phyloP scores from a whole-genome alignment of 2,888 invertebrate genomes.

The Timema podura region DNA sequence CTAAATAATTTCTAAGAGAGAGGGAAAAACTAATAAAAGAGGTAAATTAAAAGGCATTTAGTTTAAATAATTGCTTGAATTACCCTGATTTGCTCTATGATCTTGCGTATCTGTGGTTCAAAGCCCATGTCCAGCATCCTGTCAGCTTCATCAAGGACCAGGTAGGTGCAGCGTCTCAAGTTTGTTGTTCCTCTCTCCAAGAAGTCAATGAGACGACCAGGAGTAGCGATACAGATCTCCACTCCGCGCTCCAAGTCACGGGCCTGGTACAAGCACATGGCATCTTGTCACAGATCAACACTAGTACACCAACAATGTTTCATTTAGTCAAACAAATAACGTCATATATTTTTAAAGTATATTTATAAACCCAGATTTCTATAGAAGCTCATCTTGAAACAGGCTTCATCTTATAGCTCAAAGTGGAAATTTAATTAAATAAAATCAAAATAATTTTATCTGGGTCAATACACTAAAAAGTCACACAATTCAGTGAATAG shows the following conservation, averaged over 20 bases:
- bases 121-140: conserved; percentile 98
- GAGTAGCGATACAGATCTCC: conserved; percentile 93
- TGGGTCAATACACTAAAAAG: too few species aligned
- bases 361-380: too few species aligned
- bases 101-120: conserved; percentile 93
- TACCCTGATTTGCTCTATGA: conserved; percentile 84
- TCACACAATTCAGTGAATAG: too few species aligned
- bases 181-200: conserved; percentile 85
- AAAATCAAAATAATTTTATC: too few species aligned
- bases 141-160: conserved; percentile 94
- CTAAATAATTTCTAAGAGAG: neutral
- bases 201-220: conserved; percentile 90
- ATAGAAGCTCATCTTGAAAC: too few species aligned
- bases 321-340: too few species aligned
- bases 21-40: neutral
- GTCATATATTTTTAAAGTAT: too few species aligned
- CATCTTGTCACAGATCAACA: too few species aligned
- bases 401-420: too few species aligned
- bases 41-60: neutral
- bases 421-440: too few species aligned
- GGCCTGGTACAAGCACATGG: too few species aligned
- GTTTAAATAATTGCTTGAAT: conserved; percentile 33
- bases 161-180: conserved; percentile 80
- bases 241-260: conserved; percentile 85
- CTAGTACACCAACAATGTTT: too few species aligned